Conservation (phyloP, 2,797 vertebrate species). For the Serranus cabrilla region DNA sequence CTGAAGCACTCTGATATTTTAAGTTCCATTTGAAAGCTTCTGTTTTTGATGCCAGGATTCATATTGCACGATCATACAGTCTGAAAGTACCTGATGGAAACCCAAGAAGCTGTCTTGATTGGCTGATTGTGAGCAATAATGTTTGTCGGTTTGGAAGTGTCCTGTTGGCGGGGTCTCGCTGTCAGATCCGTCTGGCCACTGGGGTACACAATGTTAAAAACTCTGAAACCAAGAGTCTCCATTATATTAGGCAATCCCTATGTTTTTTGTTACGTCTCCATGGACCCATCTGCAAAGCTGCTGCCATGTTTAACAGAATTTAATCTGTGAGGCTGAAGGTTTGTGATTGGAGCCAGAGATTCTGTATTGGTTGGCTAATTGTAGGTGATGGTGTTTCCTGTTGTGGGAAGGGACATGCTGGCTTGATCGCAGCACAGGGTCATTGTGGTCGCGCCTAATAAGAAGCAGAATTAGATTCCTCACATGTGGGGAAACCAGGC, state of each 20-base stretch:
- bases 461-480: conserved; percentile 82
- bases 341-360: conserved; percentile 54
- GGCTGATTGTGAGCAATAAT: conserved; percentile 17
- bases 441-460: conserved; percentile 73
- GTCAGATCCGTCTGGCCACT: conserved; percentile 10
- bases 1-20: conserved; percentile 36
- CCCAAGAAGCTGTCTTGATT: conserved; percentile 59
- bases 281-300: conserved; percentile 14
- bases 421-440: conserved; percentile 63
- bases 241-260: conserved; percentile 12
- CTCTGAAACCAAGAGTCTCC: conserved; percentile 9
- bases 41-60: conserved; percentile 51
- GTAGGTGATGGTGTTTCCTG: conserved; percentile 77
- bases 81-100: conserved; percentile 61
- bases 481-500: conserved; percentile 61
- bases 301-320: conserved; percentile 73
- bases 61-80: conserved; percentile 33
- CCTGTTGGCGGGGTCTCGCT: background rate
- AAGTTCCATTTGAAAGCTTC: conserved; percentile 46
- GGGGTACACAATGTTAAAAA: conserved; percentile 7
- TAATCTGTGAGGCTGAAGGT: conserved; percentile 50
- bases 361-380: conserved; percentile 77
- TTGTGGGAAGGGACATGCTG: conserved; percentile 73
- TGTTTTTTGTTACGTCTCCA: conserved; percentile 56
- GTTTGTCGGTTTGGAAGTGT: conserved; percentile 37